These are phyloP conservation scores for Morbakka virulenta DNA, from an alignment of 30 jellyfish, hydroid and myxozoan species.

Conservation along the genomic window DNA sequence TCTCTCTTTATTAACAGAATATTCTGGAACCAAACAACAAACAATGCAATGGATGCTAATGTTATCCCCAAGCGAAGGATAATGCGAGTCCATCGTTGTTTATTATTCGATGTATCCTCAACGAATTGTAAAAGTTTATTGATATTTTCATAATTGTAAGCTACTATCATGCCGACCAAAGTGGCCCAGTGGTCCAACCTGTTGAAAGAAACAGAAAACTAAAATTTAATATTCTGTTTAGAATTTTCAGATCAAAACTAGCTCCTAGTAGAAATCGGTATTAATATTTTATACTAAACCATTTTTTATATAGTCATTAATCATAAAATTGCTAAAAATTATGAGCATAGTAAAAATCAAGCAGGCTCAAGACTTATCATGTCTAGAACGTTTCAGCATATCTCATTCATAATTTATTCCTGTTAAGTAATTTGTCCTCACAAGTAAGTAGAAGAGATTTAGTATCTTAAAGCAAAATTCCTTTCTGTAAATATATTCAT, in stretches of 20 bases:
- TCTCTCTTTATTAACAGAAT: conserved; percentile 41
- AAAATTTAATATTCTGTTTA: neutral
- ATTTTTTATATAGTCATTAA: no score
- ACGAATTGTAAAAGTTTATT: conserved; percentile 58
- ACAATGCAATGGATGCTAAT: conserved; percentile 24
- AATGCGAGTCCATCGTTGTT: conserved; percentile 37
- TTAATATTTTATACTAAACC: no score
- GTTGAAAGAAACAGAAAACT: neutral
- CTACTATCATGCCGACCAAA: conserved; percentile 87
- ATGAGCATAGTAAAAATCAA: no score
- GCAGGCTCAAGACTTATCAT: no score
- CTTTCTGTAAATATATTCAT: no score
- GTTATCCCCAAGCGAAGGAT: conserved; percentile 59
- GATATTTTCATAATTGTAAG: conserved; percentile 70
- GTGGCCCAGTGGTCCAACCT: conserved; percentile 97
- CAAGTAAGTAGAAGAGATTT: no score
- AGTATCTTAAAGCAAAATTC: no score
- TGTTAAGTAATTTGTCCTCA: no score
- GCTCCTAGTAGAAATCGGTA: no score
- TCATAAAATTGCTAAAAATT: no score
- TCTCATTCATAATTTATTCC: no score
- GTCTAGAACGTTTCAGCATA: no score
- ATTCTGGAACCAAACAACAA: conserved; percentile 66
- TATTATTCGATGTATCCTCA: conserved; percentile 56
- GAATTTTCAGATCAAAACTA: neutral